Conservation (phyloP, 2,888 invertebrate genomes). For the Cotesia congregata region DNA sequence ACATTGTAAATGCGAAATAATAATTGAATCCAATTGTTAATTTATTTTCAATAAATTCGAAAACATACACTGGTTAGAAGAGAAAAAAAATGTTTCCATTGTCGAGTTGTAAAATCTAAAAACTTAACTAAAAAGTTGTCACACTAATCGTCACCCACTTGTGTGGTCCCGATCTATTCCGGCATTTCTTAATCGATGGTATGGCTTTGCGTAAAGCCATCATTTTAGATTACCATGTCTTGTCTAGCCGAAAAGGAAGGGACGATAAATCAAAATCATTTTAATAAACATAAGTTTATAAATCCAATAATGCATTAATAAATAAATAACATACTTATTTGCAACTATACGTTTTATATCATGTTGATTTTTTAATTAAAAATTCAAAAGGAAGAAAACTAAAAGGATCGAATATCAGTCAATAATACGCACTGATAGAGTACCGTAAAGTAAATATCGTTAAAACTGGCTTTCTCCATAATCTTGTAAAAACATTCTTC, state of each 20-base stretch:
- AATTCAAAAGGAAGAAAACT: neutral
- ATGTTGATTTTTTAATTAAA: too few relatives aligned
- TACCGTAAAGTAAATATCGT: neutral
- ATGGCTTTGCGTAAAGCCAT: constrained; percentile 39
- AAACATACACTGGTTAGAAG: neutral
- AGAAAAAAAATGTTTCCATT: neutral
- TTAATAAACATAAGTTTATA: too few relatives aligned
- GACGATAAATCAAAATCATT: too few relatives aligned
- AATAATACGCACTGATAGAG: neutral
- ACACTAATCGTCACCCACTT: constrained; percentile 41
- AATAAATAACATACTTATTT: too few relatives aligned
- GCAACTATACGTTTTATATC: too few relatives aligned
- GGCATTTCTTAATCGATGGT: constrained; percentile 51
- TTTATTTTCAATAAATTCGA: neutral
- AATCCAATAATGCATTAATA: too few relatives aligned
- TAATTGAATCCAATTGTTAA: neutral
- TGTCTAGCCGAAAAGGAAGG: neutral
- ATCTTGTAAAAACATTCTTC: neutral
- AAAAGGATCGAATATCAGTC: neutral
- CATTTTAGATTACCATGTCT: constrained; percentile 44
- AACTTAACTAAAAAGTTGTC: constrained; percentile 15
- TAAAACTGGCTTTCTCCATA: neutral
- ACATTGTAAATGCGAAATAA: neutral
- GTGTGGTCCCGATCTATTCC: constrained; percentile 53
- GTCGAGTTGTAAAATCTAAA: neutral